Evolutionary conservation across 1,140 invertebrate species (phyloP), one percentile per base, ranked within the genome.

Genomic region (Caenorhabditis briggsae): DNA sequence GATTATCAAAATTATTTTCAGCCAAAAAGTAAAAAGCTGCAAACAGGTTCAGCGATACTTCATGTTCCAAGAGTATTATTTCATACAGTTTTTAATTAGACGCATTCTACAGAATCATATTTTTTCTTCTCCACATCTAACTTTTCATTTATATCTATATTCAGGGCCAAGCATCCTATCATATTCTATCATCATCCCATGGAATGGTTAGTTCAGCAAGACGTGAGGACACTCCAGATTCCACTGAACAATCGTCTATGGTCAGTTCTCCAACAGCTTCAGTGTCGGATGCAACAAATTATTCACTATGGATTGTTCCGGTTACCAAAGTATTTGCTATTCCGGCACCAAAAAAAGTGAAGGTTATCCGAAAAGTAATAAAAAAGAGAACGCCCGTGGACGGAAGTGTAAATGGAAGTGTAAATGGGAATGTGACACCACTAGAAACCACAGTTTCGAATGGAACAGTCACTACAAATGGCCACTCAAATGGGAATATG

Each of bases 241-340:
- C 85, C 12, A 86, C 85, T 43, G 74, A 86, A 82, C 82, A 82
- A 23, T 70, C 61, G 0, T 86, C 85, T 25, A 70, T 78, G 59
- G 58, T 86, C 85, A 70, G 59, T 23, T 86, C 85, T 11, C 85
- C 85, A 12, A 86, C 85, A 20, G 85, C 65, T 56, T 86, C 85
- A 53, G 85, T 86, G 5, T 55, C 65, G 53, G 64, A 55, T 46
- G 74, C 85, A 20, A 20, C 85, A 7, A 86, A 86, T 53, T 86
- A 56, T 70, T 61, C 53, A 23, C 58, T 86, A 25, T 86, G 85
- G 85, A 82, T 86, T 64, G 85, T 86, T 18, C 85, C 85, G 20
- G 85, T 86, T 53, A 55, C 85, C n/a, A 70, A 70, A 82, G 55
- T 86, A 0, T 86, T 86, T 82, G 85, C 85, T n/a, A 83, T 86